A percentile compares a stretch with the other conserved stretches of the same genome.
Conservation (phyloP, 1,140 invertebrate genomes). For the Drosophila sp. region DNA sequence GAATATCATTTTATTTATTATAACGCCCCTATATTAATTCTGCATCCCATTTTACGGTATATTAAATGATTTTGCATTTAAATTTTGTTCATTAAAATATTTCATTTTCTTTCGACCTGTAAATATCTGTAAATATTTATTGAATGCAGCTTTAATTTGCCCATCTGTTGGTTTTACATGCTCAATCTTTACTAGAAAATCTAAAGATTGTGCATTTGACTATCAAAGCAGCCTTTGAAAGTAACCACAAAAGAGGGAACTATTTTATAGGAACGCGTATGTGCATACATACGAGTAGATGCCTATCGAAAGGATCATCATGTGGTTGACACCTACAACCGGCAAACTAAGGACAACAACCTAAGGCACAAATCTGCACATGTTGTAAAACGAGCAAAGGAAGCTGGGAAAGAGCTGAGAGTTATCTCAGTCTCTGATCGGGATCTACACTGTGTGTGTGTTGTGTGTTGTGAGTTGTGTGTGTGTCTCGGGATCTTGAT, state of each 20-base stretch:
- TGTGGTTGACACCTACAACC: constrained; percentile 75
- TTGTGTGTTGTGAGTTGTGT: constrained; percentile 19
- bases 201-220: constrained; percentile 56
- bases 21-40: too few relatives aligned
- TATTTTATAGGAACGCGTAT: background rate
- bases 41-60: too few relatives aligned
- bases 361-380: constrained; percentile 67
- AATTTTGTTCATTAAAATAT: too few relatives aligned
- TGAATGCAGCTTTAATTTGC: background rate
- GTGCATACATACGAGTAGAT: constrained; percentile 43
- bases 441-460: constrained; percentile 7
- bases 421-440: constrained; percentile 24
- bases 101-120: too few relatives aligned
- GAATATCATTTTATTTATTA: too few relatives aligned
- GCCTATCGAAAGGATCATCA: constrained; percentile 58
- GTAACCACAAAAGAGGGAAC: constrained; percentile 15
- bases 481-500: constrained; percentile 52
- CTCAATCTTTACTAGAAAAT: constrained; percentile 57
- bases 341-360: background rate
- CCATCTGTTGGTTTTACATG: constrained; percentile 52
- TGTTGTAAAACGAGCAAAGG: constrained; percentile 57
- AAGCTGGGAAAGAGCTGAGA: constrained; percentile 38
- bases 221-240: constrained; percentile 54
- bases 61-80: too few relatives aligned
- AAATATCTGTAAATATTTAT: too few relatives aligned